Base-by-base conservation (phyloP, 2,113 vertebrate genomes). In the Laticauda laticaudata region DNA sequence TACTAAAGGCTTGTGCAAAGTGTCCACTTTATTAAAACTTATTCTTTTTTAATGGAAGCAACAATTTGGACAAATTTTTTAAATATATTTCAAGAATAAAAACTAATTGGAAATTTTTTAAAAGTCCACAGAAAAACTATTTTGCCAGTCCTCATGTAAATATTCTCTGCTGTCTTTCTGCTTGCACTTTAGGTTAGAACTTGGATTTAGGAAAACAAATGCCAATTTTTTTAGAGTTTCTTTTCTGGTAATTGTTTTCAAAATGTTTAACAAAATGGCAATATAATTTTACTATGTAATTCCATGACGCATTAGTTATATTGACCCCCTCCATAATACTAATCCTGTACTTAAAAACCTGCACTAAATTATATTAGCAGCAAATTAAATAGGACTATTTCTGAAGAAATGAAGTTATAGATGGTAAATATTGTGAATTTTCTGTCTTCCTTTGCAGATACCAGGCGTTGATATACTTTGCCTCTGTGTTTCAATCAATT, bases 391-490 rank as follows among this genome's bases (percentile, higher is more conserved):
- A 55, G 54, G 26, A 91, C 39, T 86, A n/a, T 86, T 55, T 91
- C 24, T 26, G 43, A 86, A 86, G 10, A 21, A 91, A 48, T 43
- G 34, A 81, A 81, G 3, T 20, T 81, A 43, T 9, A 81, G 29
- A 64, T 87, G 45, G 56, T 69, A 21, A 87, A 87, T 20, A 90
- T 26, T 64, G 43, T 54, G 48, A 53, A 43, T 90, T 86, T 15
- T 26, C 24, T 64, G 29, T 89, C n/a, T 55, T 92, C 61, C 93
- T 91, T 93, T 95, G 48, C 96, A 99, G 99, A 96, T 99, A 98
- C 95, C 99, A 99, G 97, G 98, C 98, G 92, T 98, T 97, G 94
- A 92, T 99, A 90, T 99, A 99, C 97, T 99, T 99, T 91, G 97
- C 98, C 39, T 98, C 97, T 90, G 98, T 98, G 93, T 99, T 99